Conservation (phyloP, 2,113 vertebrate species). For the Tychaedon coryphoeus region DNA sequence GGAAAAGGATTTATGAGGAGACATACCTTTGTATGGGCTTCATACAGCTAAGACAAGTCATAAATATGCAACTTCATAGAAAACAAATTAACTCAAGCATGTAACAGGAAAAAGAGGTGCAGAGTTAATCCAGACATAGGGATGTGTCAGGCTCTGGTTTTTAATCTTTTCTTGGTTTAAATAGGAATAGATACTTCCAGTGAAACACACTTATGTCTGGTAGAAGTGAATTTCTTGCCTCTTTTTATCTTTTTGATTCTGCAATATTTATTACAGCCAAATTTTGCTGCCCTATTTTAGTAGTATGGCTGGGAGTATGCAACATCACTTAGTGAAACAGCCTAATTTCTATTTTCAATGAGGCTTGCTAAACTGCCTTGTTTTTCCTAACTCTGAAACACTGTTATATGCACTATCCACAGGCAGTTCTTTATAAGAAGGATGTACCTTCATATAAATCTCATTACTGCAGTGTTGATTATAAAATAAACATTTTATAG, state of each 20-base stretch:
- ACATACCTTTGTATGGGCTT: neutral
- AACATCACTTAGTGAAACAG: neutral
- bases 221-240: neutral
- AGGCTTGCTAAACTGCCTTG: neutral
- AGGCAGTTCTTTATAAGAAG: neutral
- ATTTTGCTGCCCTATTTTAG: neutral
- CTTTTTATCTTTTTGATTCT: neutral
- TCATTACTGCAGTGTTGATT: neutral
- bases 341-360: neutral
- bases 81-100: neutral
- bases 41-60: neutral
- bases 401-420: neutral
- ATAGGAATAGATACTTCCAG: neutral
- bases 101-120: neutral
- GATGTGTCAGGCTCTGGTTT: neutral
- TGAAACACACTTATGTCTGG: neutral
- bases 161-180: neutral
- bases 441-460: neutral
- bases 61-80: neutral
- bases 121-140: neutral
- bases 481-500: neutral
- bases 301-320: neutral
- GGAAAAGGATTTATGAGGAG: neutral
- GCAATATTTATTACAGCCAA: neutral
- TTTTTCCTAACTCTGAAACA: neutral